Base-by-base conservation (phyloP, 2,888 invertebrate species). In the Chymomyza procnemis region DNA sequence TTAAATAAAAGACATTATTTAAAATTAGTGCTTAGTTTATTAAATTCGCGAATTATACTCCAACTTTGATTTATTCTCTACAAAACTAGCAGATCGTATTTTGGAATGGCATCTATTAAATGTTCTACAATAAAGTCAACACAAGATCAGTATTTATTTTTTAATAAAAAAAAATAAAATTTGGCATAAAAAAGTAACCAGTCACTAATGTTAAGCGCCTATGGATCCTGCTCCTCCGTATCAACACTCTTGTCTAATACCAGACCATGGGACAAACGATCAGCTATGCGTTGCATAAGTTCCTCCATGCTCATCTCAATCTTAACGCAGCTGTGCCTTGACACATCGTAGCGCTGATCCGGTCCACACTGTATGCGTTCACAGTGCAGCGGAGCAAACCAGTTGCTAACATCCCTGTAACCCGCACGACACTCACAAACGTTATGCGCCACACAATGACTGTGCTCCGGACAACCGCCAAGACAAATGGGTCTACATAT, bases 341-440 rank as follows among this genome's bases (percentile, higher is more conserved):
- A 47, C 0, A 75, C 58, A 69, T 89, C 89, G 52, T 84, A 89
- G 1, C 88, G 88, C 61, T 89, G 89, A 63, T 88, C 88, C 19
- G 26, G 71, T 0, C 85, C 81, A 57, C 89, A 89, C 18, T 79
- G 83, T 8, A 90, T 79, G 9, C 89, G 86, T 64, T 88, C 88
- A 54, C 89, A 89, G 64, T 64, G 81, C 6, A 88, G 46, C 14
- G 73, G 65, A 22, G 71, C 74, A 57, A 87, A 89, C 85, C 88
- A 88, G 55, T 76, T 80, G 66, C 79, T 87, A 14, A 78, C 61
- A 62, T 89, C 87, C 64, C 74, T 79, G 54, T 71, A 85, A 34
- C 93, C 92, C 0, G 92, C 91, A 0, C 89, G 80, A 56, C 90
- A 90, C 50, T 88, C 88, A 65, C 90, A 90, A 58, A 81, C 79